These are phyloP conservation scores for Eristalis pertinax DNA, from an alignment of 2,888 invertebrate species.

Conservation along the genomic window DNA sequence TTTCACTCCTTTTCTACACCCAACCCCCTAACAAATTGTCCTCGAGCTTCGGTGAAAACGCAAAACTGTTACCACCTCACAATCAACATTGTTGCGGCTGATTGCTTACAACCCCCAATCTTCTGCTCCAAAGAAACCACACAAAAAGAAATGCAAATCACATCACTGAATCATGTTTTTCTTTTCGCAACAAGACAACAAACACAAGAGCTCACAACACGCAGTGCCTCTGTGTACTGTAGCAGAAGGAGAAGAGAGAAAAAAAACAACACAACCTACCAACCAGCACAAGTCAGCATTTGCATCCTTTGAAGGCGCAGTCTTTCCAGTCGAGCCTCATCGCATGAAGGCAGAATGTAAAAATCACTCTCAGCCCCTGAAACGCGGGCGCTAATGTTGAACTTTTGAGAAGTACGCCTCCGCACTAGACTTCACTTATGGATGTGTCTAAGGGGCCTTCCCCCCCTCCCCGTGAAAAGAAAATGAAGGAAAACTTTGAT, in stretches of 20 bases:
- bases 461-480: not conserved
- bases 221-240: not conserved
- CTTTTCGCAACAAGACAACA: slow-evolving; percentile 40
- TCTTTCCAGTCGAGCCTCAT: not conserved
- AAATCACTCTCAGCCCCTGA: slow-evolving; percentile 20
- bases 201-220: slow-evolving; percentile 22
- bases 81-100: slow-evolving; percentile 7
- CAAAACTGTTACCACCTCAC: slow-evolving; percentile 9
- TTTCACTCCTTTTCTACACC: not conserved
- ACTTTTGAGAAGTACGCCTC: slow-evolving; percentile 38
- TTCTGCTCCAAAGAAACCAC: slow-evolving; percentile 7
- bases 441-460: no score
- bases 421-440: not conserved
- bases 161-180: slow-evolving; percentile 59
- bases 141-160: slow-evolving; percentile 46
- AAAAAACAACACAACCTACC: not conserved
- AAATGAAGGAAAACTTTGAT: slow-evolving; percentile 56
- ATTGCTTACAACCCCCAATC: slow-evolving; percentile 30
- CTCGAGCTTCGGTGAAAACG: not conserved
- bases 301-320: slow-evolving; percentile 46
- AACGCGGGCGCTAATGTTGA: slow-evolving; percentile 43
- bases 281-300: not conserved
- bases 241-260: not conserved
- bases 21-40: not conserved
- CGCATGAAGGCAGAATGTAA: not conserved